A percentile compares a stretch with the other conserved stretches of the same genome.
phyloP scores from a whole-genome alignment of 2,888 invertebrate species.

The Apodemia arnacis region DNA sequence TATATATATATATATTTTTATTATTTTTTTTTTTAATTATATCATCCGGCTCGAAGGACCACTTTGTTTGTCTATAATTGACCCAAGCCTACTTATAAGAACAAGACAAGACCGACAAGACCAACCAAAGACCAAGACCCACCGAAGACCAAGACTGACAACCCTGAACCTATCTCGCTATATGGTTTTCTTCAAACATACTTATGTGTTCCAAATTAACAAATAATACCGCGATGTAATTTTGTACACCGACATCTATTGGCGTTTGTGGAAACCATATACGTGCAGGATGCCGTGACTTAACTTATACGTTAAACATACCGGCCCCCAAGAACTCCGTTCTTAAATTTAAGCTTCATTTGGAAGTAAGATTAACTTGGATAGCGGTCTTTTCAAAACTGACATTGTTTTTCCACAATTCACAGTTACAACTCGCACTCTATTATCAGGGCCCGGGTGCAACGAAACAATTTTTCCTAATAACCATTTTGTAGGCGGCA shows the following conservation, averaged over 20 bases:
- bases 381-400: background rate
- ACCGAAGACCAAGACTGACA: too few relatives aligned
- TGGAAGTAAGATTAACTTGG: background rate
- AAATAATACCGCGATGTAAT: too few relatives aligned
- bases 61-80: background rate
- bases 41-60: background rate
- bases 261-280: too few relatives aligned
- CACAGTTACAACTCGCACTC: background rate
- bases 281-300: too few relatives aligned
- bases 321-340: background rate
- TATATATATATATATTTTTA: too few relatives aligned
- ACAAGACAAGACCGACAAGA: background rate
- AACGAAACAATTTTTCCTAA: background rate
- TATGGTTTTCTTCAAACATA: too few relatives aligned
- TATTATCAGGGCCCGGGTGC: background rate
- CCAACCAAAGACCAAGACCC: too few relatives aligned
- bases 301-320: background rate
- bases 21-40: background rate
- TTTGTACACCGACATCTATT: too few relatives aligned
- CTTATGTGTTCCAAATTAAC: too few relatives aligned
- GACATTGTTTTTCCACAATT: background rate
- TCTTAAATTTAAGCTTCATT: background rate
- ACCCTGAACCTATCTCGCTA: too few relatives aligned
- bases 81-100: too few relatives aligned
- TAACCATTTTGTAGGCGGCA: slow-evolving; percentile 4